phyloP scores from a whole-genome alignment of 2,797 vertebrate species.

The Sylvia borin region DNA sequence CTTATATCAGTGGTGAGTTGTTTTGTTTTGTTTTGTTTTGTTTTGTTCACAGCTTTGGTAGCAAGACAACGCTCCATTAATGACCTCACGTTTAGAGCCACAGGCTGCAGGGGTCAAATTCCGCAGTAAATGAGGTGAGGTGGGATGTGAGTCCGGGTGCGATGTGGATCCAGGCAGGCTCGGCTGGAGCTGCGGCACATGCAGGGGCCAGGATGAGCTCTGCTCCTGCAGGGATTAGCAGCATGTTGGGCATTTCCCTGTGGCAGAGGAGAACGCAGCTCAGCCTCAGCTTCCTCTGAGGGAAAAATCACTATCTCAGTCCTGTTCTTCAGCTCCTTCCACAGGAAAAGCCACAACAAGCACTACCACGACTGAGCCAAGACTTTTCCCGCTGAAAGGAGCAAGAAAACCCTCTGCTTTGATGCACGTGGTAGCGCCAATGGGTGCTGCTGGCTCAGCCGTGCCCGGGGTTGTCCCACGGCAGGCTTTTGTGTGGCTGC shows the following conservation, averaged over 20 bases:
- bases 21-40: too few relatives aligned
- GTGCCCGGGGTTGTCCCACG: background rate
- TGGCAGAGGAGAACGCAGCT: background rate
- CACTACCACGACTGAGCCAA: background rate
- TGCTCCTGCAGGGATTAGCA: background rate
- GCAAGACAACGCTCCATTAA: background rate
- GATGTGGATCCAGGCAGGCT: background rate
- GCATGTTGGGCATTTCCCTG: background rate
- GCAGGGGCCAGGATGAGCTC: background rate
- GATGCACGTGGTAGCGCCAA: fast-evolving
- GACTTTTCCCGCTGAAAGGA: background rate
- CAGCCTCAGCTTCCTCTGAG: background rate
- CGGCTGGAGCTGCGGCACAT: background rate
- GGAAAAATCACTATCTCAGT: background rate
- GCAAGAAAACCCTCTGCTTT: background rate
- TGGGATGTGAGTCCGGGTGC: background rate
- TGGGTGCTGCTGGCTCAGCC: background rate
- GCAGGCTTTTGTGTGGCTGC: background rate
- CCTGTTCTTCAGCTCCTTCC: background rate
- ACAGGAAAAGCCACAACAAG: background rate
- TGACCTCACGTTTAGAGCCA: background rate
- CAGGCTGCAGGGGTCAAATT: background rate
- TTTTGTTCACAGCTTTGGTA: background rate
- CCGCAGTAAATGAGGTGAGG: background rate
- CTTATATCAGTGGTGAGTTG: background rate